Base-by-base conservation (phyloP, 2,113 vertebrate species). In the Gnathonemus echidnorhynchus region DNA sequence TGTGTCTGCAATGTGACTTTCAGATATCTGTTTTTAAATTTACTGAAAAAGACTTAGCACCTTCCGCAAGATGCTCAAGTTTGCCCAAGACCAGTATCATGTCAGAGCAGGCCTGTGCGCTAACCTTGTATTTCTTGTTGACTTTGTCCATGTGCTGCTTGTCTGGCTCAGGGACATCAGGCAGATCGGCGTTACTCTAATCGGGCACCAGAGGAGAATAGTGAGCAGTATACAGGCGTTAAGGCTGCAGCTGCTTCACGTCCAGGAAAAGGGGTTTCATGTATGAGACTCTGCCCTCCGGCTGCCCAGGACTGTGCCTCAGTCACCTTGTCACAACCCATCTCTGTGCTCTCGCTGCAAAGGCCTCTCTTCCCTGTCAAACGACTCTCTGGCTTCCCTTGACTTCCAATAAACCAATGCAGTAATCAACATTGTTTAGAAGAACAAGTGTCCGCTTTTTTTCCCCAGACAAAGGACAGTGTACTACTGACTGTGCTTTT, bases 181-280 rank as follows among this genome's bases (percentile, higher is more conserved):
- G 96, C 97, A 96, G 96, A 96, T 97, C 92, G 98, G 98, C 90
- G 97, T 99, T 93, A 96, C 96, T 92, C 96, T 99, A 93, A 98
- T 98, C 95, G 98, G 98, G 94, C 98, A 99, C 94, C 98, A 99
- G 97, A 97, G 98, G 95, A 95, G 98, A 93, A 98, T 99, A 97
- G 95, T 97, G 95, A 99, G 97, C 97, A 98, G 98, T 94, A 96
- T 98, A 96, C 98, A 99, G 96, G 98, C 97, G 93, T 96, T 99
- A 93, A 96, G 97, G 93, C 96, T 98, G 92, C 98, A 98, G 92
- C 95, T 98, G 93, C 96, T 98, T 95, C 97, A 99, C 95, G 96
- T 98, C 97, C 98, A 98, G 93, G 98, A 98, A 95, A 98, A 98
- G 94, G 98, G 98, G 94, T 99, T 98, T 96, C 97, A 98, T 93